Conservation (phyloP, 2,797 vertebrate genomes). For the Mus caroli region DNA sequence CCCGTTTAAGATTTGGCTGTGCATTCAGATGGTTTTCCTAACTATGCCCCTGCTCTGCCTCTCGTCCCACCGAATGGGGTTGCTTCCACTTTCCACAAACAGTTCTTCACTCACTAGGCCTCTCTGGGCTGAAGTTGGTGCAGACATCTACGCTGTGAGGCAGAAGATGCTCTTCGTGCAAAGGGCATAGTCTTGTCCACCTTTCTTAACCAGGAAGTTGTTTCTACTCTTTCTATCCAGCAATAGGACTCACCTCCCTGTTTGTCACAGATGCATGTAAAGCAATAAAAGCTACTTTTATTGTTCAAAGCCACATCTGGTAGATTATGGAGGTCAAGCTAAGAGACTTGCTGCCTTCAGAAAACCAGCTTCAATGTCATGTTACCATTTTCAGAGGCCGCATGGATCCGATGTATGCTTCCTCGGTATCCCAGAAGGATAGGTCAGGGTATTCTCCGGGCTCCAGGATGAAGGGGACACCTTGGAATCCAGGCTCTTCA, state of each 20-base stretch:
- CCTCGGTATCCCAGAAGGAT: slow-evolving; percentile 94
- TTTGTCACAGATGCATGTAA: background rate
- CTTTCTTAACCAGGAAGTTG: background rate
- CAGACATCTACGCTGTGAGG: background rate
- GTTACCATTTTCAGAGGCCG: slow-evolving; percentile 96
- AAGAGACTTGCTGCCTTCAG: background rate
- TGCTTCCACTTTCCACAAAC: background rate
- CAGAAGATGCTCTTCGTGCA: background rate
- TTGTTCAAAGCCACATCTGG: slow-evolving; percentile 12
- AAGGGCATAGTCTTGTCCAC: background rate
- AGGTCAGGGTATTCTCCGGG: slow-evolving; percentile 95
- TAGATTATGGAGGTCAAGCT: background rate
- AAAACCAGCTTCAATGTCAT: background rate
- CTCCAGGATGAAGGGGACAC: slow-evolving; percentile 93
- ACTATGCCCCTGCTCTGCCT: background rate
- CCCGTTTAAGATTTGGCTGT: background rate
- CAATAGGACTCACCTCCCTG: background rate
- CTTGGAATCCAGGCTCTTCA: slow-evolving; percentile 94
- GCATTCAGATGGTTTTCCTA: background rate
- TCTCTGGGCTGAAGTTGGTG: background rate
- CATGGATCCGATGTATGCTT: slow-evolving; percentile 95
- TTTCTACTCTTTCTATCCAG: background rate
- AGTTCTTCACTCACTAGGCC: background rate
- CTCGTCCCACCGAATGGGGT: background rate
- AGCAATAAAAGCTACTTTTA: background rate